Evolutionary conservation across 2,888 invertebrate species (phyloP).

Genomic region (Chymomyza amoena): DNA sequence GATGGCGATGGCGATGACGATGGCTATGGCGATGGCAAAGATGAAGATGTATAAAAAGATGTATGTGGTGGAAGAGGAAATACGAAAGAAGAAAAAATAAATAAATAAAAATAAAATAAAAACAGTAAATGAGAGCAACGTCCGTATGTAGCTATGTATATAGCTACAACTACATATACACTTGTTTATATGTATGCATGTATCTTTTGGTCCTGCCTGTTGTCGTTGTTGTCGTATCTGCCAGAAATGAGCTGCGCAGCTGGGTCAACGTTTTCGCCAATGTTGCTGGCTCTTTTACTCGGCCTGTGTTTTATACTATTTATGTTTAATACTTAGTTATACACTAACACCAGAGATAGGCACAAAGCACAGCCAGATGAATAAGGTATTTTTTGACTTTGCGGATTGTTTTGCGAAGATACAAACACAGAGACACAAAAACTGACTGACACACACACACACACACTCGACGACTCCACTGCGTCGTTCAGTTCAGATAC

Average conservation of each 20-base stretch:
- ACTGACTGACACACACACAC: conserved; percentile 20
- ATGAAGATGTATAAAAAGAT: conserved; percentile 11
- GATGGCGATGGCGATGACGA: conserved; percentile 5
- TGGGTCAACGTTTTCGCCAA: background rate
- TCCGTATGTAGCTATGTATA: conserved; percentile 17
- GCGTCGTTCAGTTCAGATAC: background rate
- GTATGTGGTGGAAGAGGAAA: conserved; percentile 17
- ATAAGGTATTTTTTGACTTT: conserved; percentile 71
- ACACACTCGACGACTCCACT: conserved; percentile 1
- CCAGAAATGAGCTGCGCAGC: background rate
- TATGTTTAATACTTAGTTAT: conserved; percentile 2
- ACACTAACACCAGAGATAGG: background rate
- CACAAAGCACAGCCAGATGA: conserved; percentile 51
- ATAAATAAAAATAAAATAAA: conserved; percentile 52
- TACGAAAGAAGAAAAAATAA: conserved; percentile 25
- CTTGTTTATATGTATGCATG: conserved; percentile 3
- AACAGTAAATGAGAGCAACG: conserved; percentile 63
- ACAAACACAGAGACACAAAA: conserved; percentile 8
- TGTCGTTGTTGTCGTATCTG: conserved; percentile 1
- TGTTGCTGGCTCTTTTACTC: conserved; percentile 28
- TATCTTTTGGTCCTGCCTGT: conserved; percentile 10
- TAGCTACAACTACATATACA: background rate
- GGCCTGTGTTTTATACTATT: conserved; percentile 69
- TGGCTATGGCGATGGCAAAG: conserved; percentile 1
- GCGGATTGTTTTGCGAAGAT: conserved; percentile 54